Evolutionary conservation across 2,888 invertebrate genomes (phyloP).

Genomic region (Belgica antarctica): DNA sequence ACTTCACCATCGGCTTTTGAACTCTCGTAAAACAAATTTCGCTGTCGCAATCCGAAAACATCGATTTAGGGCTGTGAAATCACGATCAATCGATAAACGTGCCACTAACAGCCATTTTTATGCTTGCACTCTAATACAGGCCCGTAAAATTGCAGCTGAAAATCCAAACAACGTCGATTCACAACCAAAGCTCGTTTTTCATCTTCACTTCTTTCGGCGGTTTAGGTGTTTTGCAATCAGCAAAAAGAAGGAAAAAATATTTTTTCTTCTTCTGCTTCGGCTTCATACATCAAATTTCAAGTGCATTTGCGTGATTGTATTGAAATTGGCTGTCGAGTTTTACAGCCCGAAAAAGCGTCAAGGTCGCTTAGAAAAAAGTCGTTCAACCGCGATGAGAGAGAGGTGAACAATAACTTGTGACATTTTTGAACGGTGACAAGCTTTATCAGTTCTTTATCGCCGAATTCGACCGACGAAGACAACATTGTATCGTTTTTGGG

Average conservation of each 20-base stretch:
- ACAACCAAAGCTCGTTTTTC: constrained; percentile 14
- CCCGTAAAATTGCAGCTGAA: not conserved
- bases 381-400: constrained; percentile 11
- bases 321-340: too few species aligned
- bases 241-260: not conserved
- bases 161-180: not conserved
- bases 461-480: too few species aligned
- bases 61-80: too few species aligned
- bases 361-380: constrained; percentile 22
- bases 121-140: not conserved
- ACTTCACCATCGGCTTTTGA: too few species aligned
- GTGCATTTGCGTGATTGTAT: constrained; percentile 13
- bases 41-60: too few species aligned
- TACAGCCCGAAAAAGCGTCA: constrained; percentile 26
- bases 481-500: too few species aligned
- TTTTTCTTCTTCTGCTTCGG: not conserved
- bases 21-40: too few species aligned
- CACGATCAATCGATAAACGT: constrained; percentile 13
- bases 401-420: not conserved
- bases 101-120: not conserved
- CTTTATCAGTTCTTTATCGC: too few species aligned
- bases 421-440: too few species aligned
- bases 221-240: not conserved
- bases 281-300: not conserved
- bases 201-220: not conserved